These are phyloP conservation scores for Perdita meconis DNA, from an alignment of 2,888 invertebrate genomes.

Conservation along the genomic window DNA sequence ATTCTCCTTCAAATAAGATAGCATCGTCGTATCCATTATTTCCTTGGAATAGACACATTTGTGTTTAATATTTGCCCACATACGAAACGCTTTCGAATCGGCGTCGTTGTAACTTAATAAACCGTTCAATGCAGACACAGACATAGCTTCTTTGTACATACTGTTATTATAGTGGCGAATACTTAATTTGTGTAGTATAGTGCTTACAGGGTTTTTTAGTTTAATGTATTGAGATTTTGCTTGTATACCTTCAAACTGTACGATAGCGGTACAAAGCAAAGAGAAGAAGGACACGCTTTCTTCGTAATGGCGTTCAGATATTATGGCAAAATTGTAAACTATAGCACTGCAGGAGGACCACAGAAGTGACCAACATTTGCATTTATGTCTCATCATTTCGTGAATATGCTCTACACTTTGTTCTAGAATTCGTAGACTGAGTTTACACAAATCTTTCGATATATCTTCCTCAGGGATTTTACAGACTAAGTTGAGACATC, in stretches of 20 bases:
- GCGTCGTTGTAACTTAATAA: constrained; percentile 70
- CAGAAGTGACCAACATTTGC: constrained; percentile 69
- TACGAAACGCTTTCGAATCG: constrained; percentile 74
- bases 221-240: constrained; percentile 45
- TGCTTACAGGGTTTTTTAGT: constrained; percentile 60
- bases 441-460: constrained; percentile 46
- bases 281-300: constrained; percentile 66
- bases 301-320: constrained; percentile 65
- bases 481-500: constrained; percentile 57
- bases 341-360: constrained; percentile 72
- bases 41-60: constrained; percentile 60
- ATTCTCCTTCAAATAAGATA: constrained; percentile 72
- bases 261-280: constrained; percentile 66
- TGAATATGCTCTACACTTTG: constrained; percentile 57
- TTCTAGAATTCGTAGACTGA: constrained; percentile 55
- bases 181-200: constrained; percentile 69
- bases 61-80: constrained; percentile 78
- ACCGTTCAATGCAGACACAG: constrained; percentile 72
- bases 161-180: constrained; percentile 63
- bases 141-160: constrained; percentile 76
- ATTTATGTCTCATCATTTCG: constrained; percentile 65
- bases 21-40: constrained; percentile 55
- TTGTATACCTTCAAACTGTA: constrained; percentile 68
- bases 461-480: constrained; percentile 55
- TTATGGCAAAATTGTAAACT: constrained; percentile 74